Evolutionary conservation across 2,113 vertebrate genomes (phyloP).

Genomic region (Talpa occidentalis): DNA sequence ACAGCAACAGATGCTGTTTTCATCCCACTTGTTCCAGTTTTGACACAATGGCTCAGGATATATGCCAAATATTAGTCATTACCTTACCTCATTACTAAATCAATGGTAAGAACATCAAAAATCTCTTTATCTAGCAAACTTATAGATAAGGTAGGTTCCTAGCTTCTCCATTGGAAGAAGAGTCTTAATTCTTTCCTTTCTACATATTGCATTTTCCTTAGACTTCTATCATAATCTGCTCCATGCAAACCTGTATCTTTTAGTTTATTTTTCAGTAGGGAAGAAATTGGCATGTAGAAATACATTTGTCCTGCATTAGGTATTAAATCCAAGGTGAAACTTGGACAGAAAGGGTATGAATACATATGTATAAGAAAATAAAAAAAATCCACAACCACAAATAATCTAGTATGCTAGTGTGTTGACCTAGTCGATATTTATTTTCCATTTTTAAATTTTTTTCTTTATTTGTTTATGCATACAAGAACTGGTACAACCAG

Average conservation of each 20-base stretch:
- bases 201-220: neutral
- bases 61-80: constrained; percentile 17
- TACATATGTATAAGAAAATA: neutral
- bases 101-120: neutral
- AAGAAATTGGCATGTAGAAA: neutral
- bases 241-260: neutral
- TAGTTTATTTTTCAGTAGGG: neutral
- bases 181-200: neutral
- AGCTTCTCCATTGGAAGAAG: neutral
- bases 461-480: too few species aligned
- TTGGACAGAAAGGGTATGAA: too few species aligned
- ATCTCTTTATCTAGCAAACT: neutral
- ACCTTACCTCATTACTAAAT: neutral
- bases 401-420: neutral
- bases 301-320: neutral
- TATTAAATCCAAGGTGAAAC: neutral
- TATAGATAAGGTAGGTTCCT: neutral
- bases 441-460: too few species aligned
- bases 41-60: constrained; percentile 28
- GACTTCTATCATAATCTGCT: neutral
- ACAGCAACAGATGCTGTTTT: constrained; percentile 56
- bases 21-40: constrained; percentile 49
- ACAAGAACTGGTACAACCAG: too few species aligned
- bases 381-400: neutral
- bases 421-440: neutral